Base-by-base conservation (phyloP, 1,140 invertebrate genomes). In the Zophobas atratus region DNA sequence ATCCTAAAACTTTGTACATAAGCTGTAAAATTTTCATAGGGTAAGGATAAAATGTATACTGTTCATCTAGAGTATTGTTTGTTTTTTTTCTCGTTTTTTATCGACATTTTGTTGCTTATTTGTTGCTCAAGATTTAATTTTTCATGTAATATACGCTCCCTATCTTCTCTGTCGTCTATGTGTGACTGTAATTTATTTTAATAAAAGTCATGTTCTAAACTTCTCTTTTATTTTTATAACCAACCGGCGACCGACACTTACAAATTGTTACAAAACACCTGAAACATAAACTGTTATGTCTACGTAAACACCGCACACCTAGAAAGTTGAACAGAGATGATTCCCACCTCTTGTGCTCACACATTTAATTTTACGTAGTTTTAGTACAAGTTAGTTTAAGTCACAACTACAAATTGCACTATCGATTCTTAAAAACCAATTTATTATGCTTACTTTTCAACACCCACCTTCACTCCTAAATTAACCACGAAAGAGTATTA, bases 161-260 rank as follows among this genome's bases (percentile, higher is more conserved):
- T 81, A 72, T 78, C 63, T 79, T 82, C 70, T 80, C 84, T 84
- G 82, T 85, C 83, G 82, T 85, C 82, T 84, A 80, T 85, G 85
- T 86, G 85, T 87, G 85, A 86, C 82, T 86, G 86, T 87, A 87
- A 87, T 86, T 87, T 87, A 86, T 87, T 87, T 87, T 86, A 87
- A 87, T 85, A 85, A 85, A 85, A 86, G 81, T 86, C 82, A 85
- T 85, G 83, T 84, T 80, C 77, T 79, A 74, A 63, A 74, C 41
- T 80, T 8, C 6, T 48, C 32, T 79, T 51, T 76, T 51, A 63
- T 79, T 67, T 57, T 20, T 51, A 46, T 49, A 60, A 60, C 73
- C 60, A 46, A 20, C 53, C 5, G 5, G 4, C 53, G 73, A 46
- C 49, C 2, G 70, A 32, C 43, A 46, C 43, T 4, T 4, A 41